These are phyloP conservation scores for Nanorana parkeri DNA, from an alignment of 2,113 vertebrate genomes.

Conservation along the genomic window DNA sequence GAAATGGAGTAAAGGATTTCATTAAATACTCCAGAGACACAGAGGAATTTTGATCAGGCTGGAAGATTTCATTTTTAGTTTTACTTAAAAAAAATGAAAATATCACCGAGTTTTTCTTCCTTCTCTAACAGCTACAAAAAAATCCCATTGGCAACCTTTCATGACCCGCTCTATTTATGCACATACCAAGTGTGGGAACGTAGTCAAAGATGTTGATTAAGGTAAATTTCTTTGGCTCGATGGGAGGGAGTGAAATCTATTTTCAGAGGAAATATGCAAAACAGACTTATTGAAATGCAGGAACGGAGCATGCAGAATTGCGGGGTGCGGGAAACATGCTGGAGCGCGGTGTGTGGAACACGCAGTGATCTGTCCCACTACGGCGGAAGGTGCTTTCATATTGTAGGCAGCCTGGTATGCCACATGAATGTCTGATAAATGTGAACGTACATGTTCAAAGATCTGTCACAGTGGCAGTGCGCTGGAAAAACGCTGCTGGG, in stretches of 20 bases:
- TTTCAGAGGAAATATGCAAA: conserved; percentile 58
- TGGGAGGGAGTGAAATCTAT: conserved; percentile 56
- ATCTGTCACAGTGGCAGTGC: neutral
- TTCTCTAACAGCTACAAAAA: conserved; percentile 48
- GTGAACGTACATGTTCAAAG: neutral
- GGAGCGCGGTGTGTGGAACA: neutral
- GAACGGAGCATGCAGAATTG: conserved; percentile 25
- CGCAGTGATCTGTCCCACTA: conserved; percentile 12
- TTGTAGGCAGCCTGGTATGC: neutral
- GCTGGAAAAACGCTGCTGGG: neutral
- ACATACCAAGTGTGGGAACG: conserved; percentile 56
- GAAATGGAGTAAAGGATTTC: neutral
- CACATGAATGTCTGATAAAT: conserved; percentile 7
- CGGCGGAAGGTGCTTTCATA: neutral
- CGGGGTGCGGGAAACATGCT: conserved; percentile 36
- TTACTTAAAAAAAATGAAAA: neutral
- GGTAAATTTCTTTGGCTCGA: conserved; percentile 53
- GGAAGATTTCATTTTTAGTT: conserved; percentile 17
- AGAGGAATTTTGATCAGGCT: conserved; percentile 37
- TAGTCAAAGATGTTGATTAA: conserved; percentile 58
- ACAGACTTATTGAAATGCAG: conserved; percentile 54
- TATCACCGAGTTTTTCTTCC: conserved; percentile 11
- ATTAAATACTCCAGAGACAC: conserved; percentile 12
- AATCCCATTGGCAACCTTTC: conserved; percentile 49
- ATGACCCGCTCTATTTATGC: conserved; percentile 53